These are phyloP conservation scores for Psilanteris sp. DNA, from an alignment of 1,140 invertebrate genomes.

Conservation along the genomic window DNA sequence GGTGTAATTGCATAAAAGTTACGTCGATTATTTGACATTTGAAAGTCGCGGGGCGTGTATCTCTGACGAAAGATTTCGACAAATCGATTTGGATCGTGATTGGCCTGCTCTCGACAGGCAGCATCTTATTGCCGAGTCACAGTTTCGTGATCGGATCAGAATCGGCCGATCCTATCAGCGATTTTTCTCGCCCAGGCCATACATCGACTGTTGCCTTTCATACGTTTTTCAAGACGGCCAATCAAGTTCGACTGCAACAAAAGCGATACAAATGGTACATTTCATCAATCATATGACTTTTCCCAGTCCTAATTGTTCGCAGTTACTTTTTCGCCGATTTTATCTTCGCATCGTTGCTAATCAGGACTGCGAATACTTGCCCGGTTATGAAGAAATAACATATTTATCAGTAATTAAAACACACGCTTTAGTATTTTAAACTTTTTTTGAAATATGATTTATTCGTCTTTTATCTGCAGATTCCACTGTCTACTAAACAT, in stretches of 20 bases:
- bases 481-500: no score
- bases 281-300: slow-evolving; percentile 61
- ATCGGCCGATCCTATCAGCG: slow-evolving; percentile 58
- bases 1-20: slow-evolving; percentile 26
- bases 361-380: slow-evolving; percentile 36
- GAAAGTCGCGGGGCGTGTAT: slow-evolving; percentile 49
- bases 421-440: no score
- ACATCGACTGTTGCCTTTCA: slow-evolving; percentile 48
- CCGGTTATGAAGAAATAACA: no score
- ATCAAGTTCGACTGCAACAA: slow-evolving; percentile 47
- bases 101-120: slow-evolving; percentile 48
- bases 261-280: slow-evolving; percentile 54
- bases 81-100: slow-evolving; percentile 65
- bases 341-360: slow-evolving; percentile 31
- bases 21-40: slow-evolving; percentile 20
- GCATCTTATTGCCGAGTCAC: slow-evolving; percentile 68
- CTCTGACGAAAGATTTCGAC: slow-evolving; percentile 58
- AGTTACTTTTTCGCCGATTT: slow-evolving; percentile 25
- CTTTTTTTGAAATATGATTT: no score
- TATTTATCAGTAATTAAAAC: no score
- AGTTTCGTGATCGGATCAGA: slow-evolving; percentile 63
- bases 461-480: no score
- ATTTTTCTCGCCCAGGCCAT: slow-evolving; percentile 48
- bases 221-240: slow-evolving; percentile 50
- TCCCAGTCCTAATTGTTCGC: slow-evolving; percentile 52